Conservation (phyloP, 2,888 invertebrate genomes). For the Ochropleura leucogaster region DNA sequence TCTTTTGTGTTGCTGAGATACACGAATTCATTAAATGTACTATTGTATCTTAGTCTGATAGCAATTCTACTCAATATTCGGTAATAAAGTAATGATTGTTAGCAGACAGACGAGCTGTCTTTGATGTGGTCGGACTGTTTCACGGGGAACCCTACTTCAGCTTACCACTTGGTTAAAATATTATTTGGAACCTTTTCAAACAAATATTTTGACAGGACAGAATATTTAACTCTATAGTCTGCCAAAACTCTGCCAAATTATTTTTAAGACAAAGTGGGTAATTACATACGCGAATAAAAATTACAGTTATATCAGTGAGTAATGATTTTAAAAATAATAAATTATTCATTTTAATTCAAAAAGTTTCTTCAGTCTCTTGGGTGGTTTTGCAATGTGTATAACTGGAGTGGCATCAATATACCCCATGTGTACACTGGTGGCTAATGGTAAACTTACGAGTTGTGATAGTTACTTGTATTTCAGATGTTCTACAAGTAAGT, state of each 20-base stretch:
- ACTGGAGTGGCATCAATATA: conserved; percentile 1
- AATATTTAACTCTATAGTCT: neutral
- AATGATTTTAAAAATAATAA: neutral
- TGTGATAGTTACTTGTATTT: conserved; percentile 23
- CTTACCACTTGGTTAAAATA: neutral
- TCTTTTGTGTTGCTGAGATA: neutral
- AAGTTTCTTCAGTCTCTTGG: neutral
- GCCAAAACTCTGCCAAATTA: neutral
- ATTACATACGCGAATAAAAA: neutral
- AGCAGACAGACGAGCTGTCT: neutral
- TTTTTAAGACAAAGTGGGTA: neutral
- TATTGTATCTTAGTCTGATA: neutral
- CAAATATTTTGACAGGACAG: no score
- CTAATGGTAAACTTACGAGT: conserved; percentile 1
- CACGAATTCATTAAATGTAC: neutral
- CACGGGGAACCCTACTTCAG: neutral
- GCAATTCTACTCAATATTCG: conserved; percentile 14
- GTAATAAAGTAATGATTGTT: conserved; percentile 1
- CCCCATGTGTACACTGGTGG: neutral
- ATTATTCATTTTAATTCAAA: neutral
- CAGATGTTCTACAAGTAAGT: conserved; percentile 11
- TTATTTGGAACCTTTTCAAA: no score
- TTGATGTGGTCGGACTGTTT: conserved; percentile 12
- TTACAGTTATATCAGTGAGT: neutral
- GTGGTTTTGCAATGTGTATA: neutral